phyloP scores from a whole-genome alignment of 2,888 invertebrate genomes.

The Drosophila quinaria region DNA sequence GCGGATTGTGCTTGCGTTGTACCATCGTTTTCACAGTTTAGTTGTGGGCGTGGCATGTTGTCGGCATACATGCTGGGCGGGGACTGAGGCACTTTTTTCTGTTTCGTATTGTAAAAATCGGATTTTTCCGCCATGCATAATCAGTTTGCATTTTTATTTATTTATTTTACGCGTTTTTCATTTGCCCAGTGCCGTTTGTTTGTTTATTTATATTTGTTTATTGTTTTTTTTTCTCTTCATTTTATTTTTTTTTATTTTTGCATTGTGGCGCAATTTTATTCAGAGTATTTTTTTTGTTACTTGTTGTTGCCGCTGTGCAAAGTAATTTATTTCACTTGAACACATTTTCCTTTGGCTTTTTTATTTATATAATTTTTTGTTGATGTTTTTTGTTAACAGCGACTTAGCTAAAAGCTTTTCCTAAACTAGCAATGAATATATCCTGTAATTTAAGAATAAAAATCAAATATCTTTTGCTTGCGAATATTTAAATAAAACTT shows the following conservation, averaged over 20 bases:
- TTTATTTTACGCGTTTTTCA: conserved; percentile 80
- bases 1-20: conserved; percentile 39
- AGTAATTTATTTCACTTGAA: conserved; percentile 82
- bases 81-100: conserved; percentile 41
- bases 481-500: too few relatives aligned
- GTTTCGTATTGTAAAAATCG: conserved; percentile 49
- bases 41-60: conserved; percentile 71
- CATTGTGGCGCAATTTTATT: conserved; percentile 51
- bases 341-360: conserved; percentile 63
- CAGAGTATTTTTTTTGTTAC: conserved; percentile 8
- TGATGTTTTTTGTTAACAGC: conserved; percentile 36
- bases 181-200: conserved; percentile 59
- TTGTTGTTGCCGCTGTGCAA: conserved; percentile 48
- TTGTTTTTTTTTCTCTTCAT: conserved; percentile 29
- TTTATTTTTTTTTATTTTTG: conserved; percentile 50
- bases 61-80: conserved; percentile 40
- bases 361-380: conserved; percentile 14
- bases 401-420: conserved; percentile 45
- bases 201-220: conserved; percentile 45
- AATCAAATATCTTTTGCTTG: neutral
- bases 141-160: conserved; percentile 80
- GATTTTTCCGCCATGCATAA: conserved; percentile 80
- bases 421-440: neutral
- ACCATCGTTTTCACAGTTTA: conserved; percentile 63
- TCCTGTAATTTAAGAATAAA: neutral